A percentile compares a stretch with the other conserved stretches of the same genome.
Conservation (phyloP, 2,888 invertebrate genomes). For the Nomada lathburiana region DNA sequence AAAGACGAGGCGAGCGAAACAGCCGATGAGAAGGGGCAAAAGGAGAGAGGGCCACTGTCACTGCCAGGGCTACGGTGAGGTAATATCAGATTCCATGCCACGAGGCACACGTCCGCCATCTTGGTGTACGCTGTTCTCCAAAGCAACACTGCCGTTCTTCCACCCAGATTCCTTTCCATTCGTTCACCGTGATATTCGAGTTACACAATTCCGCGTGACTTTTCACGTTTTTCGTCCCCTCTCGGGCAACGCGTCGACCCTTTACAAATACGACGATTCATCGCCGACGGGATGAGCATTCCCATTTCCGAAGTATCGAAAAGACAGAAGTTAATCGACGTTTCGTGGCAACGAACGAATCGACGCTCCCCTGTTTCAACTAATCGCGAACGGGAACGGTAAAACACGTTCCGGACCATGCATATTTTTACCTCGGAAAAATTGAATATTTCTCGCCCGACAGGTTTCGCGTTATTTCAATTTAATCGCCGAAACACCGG, state of each 20-base stretch:
- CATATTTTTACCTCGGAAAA: constrained; percentile 9
- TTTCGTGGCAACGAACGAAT: neutral
- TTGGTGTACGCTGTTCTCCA: constrained; percentile 73
- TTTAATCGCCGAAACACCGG: constrained; percentile 1
- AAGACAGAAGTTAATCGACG: neutral
- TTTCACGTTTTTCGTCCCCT: neutral
- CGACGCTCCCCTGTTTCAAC: neutral
- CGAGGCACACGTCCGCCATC: constrained; percentile 77
- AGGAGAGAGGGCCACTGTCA: constrained; percentile 80
- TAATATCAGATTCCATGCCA: constrained; percentile 78
- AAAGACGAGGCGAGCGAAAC: constrained; percentile 36
- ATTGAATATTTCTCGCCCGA: constrained; percentile 47
- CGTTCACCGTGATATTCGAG: constrained; percentile 37
- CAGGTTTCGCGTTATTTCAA: neutral
- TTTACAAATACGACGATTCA: neutral
- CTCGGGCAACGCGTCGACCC: neutral
- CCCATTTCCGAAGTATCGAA: too few species aligned
- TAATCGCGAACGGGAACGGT: constrained; percentile 6
- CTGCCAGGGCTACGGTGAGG: constrained; percentile 83
- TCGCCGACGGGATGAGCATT: too few species aligned
- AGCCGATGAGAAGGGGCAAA: constrained; percentile 30
- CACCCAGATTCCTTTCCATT: constrained; percentile 58
- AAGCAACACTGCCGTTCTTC: constrained; percentile 35
- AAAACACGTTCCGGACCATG: constrained; percentile 2
- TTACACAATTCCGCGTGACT: constrained; percentile 29